phyloP scores from a whole-genome alignment of 2,888 invertebrate genomes.

The Mamestra brassicae region DNA sequence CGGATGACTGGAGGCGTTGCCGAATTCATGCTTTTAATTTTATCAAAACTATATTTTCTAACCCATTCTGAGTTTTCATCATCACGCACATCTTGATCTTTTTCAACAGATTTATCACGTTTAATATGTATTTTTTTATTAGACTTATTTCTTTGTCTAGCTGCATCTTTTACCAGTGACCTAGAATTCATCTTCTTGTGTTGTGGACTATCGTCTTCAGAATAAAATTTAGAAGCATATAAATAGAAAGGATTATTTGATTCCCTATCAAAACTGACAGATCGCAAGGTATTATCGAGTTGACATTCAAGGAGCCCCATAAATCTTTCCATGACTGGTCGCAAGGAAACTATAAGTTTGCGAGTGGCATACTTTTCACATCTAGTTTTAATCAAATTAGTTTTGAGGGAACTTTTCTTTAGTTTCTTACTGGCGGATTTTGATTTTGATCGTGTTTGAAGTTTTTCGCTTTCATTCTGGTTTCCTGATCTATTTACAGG shows the following conservation, averaged over 20 bases:
- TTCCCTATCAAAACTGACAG: slow-evolving; percentile 7
- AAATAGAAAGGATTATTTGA: slow-evolving; percentile 12
- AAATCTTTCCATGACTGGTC: slow-evolving; percentile 56
- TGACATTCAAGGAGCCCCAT: slow-evolving; percentile 52
- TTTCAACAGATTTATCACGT: slow-evolving; percentile 9
- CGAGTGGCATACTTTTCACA: slow-evolving; percentile 53
- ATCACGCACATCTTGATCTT: slow-evolving; percentile 8
- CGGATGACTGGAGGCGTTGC: neutral
- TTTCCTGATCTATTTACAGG: slow-evolving; percentile 2
- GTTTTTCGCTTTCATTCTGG: slow-evolving; percentile 8
- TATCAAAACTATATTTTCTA: slow-evolving; percentile 28
- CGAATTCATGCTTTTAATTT: neutral
- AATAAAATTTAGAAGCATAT: slow-evolving; percentile 17
- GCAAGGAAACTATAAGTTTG: slow-evolving; percentile 43
- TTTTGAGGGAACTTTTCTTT: slow-evolving; percentile 29
- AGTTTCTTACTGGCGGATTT: slow-evolving; percentile 38
- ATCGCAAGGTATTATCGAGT: slow-evolving; percentile 58
- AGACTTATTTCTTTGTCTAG: neutral
- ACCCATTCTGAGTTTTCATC: neutral
- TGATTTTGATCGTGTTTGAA: neutral
- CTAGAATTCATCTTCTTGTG: neutral
- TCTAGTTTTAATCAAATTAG: slow-evolving; percentile 4
- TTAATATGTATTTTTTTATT: neutral
- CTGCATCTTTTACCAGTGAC: slow-evolving; percentile 6
- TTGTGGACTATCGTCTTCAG: slow-evolving; percentile 6